Evolutionary conservation across 2,888 invertebrate species (phyloP).

Genomic region (Melipona beecheii): DNA sequence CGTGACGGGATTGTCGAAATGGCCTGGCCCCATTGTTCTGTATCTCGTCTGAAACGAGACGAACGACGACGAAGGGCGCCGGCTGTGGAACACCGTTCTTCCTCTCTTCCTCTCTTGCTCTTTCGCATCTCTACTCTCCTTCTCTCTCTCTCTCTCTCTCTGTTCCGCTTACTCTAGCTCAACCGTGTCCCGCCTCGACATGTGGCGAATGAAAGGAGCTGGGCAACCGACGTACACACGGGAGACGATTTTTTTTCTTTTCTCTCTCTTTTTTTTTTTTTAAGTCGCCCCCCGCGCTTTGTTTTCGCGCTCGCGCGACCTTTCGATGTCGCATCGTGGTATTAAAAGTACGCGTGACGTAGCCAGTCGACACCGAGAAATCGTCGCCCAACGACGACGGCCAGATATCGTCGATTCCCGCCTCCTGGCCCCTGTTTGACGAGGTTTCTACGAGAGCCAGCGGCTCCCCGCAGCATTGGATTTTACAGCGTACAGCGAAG

Average conservation of each 20-base stretch:
- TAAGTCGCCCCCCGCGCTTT: conserved; percentile 42
- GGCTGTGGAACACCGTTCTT: conserved; percentile 54
- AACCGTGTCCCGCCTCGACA: conserved; percentile 51
- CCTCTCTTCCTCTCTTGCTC: not conserved
- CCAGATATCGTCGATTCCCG: conserved; percentile 23
- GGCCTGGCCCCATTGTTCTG: conserved; percentile 65
- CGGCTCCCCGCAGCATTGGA: not conserved
- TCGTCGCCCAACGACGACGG: conserved; percentile 17
- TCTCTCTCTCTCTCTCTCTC: not conserved
- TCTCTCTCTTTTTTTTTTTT: conserved; percentile 22
- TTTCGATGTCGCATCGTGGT: conserved; percentile 53
- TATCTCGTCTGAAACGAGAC: conserved; percentile 61
- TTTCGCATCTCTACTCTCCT: not conserved
- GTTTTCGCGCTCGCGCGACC: conserved; percentile 58
- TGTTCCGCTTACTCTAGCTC: not conserved
- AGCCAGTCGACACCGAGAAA: not conserved
- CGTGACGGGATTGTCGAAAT: conserved; percentile 71
- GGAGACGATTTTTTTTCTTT: conserved; percentile 53
- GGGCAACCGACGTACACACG: conserved; percentile 43
- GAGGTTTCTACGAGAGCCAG: not conserved
- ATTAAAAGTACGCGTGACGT: conserved; percentile 49
- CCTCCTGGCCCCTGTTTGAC: not conserved
- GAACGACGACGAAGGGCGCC: conserved; percentile 48
- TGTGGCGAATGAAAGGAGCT: conserved; percentile 70
- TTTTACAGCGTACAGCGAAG: conserved; percentile 9